Base-by-base conservation (phyloP, 2,888 invertebrate genomes). In the Caenorhabditis panamensis region DNA sequence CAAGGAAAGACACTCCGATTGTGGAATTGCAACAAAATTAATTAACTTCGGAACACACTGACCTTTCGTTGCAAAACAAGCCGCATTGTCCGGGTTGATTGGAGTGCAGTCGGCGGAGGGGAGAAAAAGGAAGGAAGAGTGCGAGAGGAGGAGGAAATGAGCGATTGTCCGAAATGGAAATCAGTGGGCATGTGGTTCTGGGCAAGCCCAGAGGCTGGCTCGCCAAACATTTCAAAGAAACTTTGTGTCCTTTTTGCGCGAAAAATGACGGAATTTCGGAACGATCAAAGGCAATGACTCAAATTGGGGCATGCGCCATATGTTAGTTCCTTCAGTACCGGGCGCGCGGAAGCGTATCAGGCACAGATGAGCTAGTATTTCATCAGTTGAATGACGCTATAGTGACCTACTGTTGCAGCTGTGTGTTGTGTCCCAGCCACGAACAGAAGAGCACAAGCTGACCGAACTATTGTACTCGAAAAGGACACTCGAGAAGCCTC, bases 131-230 rank as follows among this genome's bases (percentile, higher is more conserved):
- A 59, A 64, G 51, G 18, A 59, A 13, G 56, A 36, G 76, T 36
- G 71, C 20, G 51, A 76, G 24, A 61, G 67, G 28, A n/a, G 28
- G 24, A 67, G 67, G 62, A 68, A 76, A 63, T 76, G 76, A 67
- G 66, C 66, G 59, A 59, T 61, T 66, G 66, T 75, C 53, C 61
- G 51, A 75, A 75, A 75, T 66, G 75, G 75, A 59, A 56, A 72
- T 71, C 71, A 53, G 71, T 71, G 71, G 24, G 47, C 71, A 56
- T 72, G 53, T 72, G 63, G 36, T 63, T 53, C 41, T 63, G 22
- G 58, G 53, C 53, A 51, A 51, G 64, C 66, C 16, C 41, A 54
- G 51, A 56, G 58, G 47, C 58, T 64, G 31, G 59, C 41, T 41
- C 13, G 41, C 41, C 66, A 51, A 75, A 61, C 75, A 53, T 72